Conservation (phyloP, 2,113 vertebrate species). For the Dromiciops gliroides region DNA sequence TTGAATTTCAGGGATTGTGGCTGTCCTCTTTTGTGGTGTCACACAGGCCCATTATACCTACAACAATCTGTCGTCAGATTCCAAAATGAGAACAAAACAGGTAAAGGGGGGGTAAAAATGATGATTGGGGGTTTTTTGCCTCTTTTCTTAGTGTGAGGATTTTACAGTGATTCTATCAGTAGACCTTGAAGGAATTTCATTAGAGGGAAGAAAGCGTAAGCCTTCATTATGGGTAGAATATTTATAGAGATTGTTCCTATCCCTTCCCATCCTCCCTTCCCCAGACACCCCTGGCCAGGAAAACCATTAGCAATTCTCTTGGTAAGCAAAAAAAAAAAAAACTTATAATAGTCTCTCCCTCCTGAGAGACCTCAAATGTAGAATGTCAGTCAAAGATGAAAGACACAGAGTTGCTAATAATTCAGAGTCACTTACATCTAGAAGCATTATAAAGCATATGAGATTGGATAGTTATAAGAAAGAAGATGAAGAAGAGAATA, state of each 20-base stretch:
- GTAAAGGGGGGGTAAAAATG: constrained; percentile 80
- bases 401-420: constrained; percentile 31
- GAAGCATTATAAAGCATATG: constrained; percentile 55
- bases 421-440: constrained; percentile 49
- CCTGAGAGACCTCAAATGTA: constrained; percentile 53
- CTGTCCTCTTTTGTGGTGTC: constrained; percentile 91
- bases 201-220: constrained; percentile 53
- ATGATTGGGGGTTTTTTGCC: not conserved
- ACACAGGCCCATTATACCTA: constrained; percentile 91
- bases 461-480: constrained; percentile 31
- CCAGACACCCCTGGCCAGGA: constrained; percentile 37
- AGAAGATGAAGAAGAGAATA: constrained; percentile 24
- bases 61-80: constrained; percentile 89
- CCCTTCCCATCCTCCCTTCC: constrained; percentile 27
- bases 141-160: constrained; percentile 29
- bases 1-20: constrained; percentile 89
- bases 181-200: constrained; percentile 53
- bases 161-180: constrained; percentile 12
- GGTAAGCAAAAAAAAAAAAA: constrained; percentile 78
- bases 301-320: constrained; percentile 72
- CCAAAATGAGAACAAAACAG: constrained; percentile 89
- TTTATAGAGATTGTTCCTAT: constrained; percentile 54
- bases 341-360: constrained; percentile 59
- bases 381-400: constrained; percentile 64
- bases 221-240: constrained; percentile 67